A percentile compares a stretch with the other conserved stretches of the same genome.
Conservation (phyloP, 2,113 vertebrate genomes). For the Myotis brandtii region DNA sequence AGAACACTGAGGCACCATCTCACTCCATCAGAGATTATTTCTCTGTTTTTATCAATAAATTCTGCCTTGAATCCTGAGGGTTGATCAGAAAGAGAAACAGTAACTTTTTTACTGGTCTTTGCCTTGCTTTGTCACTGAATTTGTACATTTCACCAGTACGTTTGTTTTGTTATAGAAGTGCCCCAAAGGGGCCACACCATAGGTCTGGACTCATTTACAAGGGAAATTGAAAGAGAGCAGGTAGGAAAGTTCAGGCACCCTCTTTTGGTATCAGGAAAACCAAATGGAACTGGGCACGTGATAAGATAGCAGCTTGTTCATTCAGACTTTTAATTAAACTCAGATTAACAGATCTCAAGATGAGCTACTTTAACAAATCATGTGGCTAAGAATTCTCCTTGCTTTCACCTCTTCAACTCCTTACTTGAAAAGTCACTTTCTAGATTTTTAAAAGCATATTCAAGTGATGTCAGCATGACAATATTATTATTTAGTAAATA, state of each 20-base stretch:
- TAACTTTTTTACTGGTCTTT: conserved; percentile 56
- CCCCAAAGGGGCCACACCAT: conserved; percentile 33
- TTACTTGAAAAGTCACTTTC: conserved; percentile 1
- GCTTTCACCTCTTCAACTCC: background rate
- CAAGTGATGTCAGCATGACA: background rate
- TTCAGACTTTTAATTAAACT: conserved; percentile 73
- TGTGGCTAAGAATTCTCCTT: background rate
- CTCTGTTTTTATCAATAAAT: conserved; percentile 70
- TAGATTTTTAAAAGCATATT: background rate
- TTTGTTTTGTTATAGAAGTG: conserved; percentile 43
- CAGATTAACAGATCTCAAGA: conserved; percentile 48
- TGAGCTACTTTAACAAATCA: conserved; percentile 39
- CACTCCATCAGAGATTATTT: conserved; percentile 70
- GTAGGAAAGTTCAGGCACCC: conserved; percentile 49
- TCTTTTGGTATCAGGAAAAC: conserved; percentile 48
- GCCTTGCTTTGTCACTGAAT: conserved; percentile 40
- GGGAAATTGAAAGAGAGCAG: conserved; percentile 66
- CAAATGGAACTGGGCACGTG: conserved; percentile 34
- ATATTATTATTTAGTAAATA: background rate
- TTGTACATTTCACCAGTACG: conserved; percentile 57
- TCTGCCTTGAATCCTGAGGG: conserved; percentile 74
- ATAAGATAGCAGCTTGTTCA: conserved; percentile 7
- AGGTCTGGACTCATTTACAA: conserved; percentile 58
- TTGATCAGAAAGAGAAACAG: conserved; percentile 49
- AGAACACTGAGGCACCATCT: conserved; percentile 66